Conservation (phyloP, 2,888 invertebrate genomes). For the Heterodera filipjevi region DNA sequence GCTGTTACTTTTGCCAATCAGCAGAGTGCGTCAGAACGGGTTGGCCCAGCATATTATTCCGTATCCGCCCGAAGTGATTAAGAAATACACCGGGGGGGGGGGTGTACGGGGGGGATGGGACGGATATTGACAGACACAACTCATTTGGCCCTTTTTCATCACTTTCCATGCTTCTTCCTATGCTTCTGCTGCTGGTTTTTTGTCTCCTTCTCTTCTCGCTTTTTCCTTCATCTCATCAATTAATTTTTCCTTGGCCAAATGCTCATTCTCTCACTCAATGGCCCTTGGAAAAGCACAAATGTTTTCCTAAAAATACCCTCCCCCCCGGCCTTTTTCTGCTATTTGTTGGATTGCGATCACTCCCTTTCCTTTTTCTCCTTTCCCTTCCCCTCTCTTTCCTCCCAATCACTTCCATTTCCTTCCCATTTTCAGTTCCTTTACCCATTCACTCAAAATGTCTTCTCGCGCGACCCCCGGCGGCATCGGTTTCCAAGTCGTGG, state of each 20-base stretch:
- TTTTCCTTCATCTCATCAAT: background rate
- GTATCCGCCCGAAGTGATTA: background rate
- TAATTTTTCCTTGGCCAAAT: conserved; percentile 2
- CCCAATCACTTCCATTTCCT: background rate
- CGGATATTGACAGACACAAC: too few species aligned
- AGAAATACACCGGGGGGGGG: background rate
- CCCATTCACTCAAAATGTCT: conserved; percentile 47
- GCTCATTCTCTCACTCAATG: background rate
- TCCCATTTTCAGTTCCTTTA: background rate
- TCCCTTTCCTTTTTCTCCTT: background rate
- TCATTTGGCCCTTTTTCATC: too few species aligned
- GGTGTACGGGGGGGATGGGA: too few species aligned
- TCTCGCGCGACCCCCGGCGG: conserved; percentile 63
- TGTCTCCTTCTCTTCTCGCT: background rate
- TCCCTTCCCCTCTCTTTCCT: background rate
- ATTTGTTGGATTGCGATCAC: background rate
- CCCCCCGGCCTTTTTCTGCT: background rate
- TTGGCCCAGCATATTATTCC: background rate
- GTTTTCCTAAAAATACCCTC: background rate
- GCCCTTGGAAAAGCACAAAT: background rate
- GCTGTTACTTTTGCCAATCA: background rate
- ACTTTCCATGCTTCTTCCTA: too few species aligned
- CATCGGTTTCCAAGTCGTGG: conserved; percentile 61
- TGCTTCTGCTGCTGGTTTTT: too few species aligned
- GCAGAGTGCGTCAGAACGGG: background rate